These are phyloP conservation scores for Romanogobio albipinnatus DNA, from an alignment of 2,113 vertebrate species.

Conservation along the genomic window DNA sequence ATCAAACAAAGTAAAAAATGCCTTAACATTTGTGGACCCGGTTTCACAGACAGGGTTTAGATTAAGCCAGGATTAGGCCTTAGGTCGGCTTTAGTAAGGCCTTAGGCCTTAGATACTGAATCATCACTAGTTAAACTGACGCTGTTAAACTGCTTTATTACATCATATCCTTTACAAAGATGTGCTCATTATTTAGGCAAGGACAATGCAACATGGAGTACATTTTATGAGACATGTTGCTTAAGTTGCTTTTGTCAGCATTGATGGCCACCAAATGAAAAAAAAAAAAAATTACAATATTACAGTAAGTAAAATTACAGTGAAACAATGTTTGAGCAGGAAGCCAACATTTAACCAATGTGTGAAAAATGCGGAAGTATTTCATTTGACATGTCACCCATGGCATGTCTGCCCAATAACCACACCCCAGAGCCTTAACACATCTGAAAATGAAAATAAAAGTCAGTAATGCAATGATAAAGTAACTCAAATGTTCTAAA, in stretches of 20 bases:
- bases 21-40: background rate
- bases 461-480: background rate
- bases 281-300: background rate
- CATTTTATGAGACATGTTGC: background rate
- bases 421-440: background rate
- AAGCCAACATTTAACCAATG: background rate
- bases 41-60: no score
- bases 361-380: constrained; percentile 10
- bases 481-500: background rate
- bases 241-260: background rate
- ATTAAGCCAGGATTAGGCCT: no score
- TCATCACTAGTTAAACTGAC: background rate
- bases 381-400: constrained; percentile 10
- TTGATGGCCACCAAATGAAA: background rate
- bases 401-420: background rate
- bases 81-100: no score
- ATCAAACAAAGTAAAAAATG: background rate
- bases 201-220: background rate
- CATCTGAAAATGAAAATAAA: constrained; percentile 16
- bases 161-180: background rate
- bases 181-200: background rate
- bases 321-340: background rate
- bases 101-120: background rate
- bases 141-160: background rate
- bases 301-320: background rate